Percentiles rank a stretch among this genome's conserved stretches.
These are phyloP conservation scores for Myocastor coypus DNA, from an alignment of 2,113 vertebrate species.

Conservation along the genomic window DNA sequence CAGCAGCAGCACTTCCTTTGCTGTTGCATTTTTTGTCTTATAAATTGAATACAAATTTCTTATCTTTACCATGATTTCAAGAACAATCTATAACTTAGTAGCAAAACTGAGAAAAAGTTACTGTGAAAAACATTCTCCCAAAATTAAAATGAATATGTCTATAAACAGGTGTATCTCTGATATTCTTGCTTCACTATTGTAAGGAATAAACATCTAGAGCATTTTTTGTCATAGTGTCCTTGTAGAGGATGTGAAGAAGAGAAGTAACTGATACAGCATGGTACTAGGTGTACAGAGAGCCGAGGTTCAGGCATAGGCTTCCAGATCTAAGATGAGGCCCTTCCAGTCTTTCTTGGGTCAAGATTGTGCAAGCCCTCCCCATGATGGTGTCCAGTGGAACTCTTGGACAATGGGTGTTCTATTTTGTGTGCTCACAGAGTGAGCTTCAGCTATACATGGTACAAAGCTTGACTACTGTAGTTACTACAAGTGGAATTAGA, in stretches of 20 bases:
- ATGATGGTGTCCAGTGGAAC: not conserved
- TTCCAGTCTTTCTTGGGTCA: not conserved
- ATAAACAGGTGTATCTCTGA: not conserved
- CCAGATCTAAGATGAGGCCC: not conserved
- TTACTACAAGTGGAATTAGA: not conserved
- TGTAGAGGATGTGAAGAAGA: not conserved
- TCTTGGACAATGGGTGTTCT: not conserved
- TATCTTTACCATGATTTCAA: not conserved
- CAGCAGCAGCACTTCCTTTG: not conserved
- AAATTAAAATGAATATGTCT: constrained; percentile 7
- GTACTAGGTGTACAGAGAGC: not conserved
- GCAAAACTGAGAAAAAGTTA: not conserved
- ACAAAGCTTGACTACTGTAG: not conserved
- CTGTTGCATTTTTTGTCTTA: not conserved
- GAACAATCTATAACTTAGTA: not conserved
- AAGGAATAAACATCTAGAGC: not conserved
- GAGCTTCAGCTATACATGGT: no score
- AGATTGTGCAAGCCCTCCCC: not conserved
- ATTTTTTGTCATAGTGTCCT: not conserved
- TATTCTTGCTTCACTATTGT: not conserved
- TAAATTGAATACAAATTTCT: not conserved
- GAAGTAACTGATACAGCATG: not conserved
- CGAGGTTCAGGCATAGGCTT: not conserved
- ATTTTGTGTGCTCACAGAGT: not conserved
- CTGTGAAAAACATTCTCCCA: not conserved